phyloP scores from a whole-genome alignment of 2,113 vertebrate species.

The Peucedramus taeniatus region DNA sequence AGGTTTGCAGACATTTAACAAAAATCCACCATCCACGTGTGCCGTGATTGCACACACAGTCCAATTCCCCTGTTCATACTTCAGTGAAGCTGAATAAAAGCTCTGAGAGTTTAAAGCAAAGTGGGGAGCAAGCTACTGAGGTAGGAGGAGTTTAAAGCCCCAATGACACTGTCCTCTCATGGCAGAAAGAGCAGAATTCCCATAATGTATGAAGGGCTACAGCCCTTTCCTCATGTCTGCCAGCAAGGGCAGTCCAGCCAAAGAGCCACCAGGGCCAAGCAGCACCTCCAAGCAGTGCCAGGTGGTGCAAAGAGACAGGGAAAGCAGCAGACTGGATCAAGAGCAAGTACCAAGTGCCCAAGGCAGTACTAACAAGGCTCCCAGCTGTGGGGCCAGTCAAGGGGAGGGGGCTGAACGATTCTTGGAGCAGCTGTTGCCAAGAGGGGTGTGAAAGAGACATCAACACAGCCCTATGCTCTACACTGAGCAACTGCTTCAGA shows the following conservation, averaged over 20 bases:
- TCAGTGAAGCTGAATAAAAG: not conserved
- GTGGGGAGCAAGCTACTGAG: not conserved
- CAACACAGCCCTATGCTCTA: not conserved
- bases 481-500: not conserved
- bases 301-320: not conserved
- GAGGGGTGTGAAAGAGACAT: not conserved
- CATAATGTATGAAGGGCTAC: accelerated
- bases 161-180: accelerated
- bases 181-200: not conserved
- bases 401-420: not conserved
- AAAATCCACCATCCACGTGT: not conserved
- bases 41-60: not conserved
- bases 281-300: not conserved
- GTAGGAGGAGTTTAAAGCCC: not conserved
- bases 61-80: not conserved
- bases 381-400: not conserved
- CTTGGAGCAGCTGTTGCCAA: not conserved
- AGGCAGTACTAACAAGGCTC: not conserved
- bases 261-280: not conserved
- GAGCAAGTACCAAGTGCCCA: not conserved
- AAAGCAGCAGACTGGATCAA: not conserved
- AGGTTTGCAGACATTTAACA: not conserved
- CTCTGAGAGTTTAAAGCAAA: not conserved
- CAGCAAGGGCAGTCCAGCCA: not conserved
- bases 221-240: not conserved